A percentile compares a stretch with the other conserved stretches of the same genome.
Conservation (phyloP, 2,113 vertebrate genomes). For the Herpetotheres cachinnans region DNA sequence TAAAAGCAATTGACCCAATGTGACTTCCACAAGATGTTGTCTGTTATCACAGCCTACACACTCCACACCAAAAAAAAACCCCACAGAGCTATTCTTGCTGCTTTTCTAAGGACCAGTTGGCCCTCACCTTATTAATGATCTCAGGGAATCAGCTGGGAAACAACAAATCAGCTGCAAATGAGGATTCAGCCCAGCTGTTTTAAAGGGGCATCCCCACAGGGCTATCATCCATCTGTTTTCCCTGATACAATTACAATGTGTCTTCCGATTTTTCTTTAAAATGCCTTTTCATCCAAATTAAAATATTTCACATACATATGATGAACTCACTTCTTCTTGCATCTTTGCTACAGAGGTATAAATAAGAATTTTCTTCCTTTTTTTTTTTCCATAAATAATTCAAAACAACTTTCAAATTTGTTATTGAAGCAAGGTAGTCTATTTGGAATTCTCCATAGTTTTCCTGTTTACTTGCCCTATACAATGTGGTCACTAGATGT, state of each 20-base stretch:
- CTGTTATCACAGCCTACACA: neutral
- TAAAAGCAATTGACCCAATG: fast-evolving
- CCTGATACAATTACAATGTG: neutral
- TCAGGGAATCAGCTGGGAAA: neutral
- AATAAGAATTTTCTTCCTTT: neutral
- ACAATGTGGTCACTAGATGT: neutral
- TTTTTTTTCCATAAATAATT: neutral
- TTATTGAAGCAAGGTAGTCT: fast-evolving
- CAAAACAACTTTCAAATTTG: neutral
- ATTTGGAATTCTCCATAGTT: fast-evolving
- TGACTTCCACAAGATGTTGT: fast-evolving
- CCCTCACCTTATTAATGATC: neutral
- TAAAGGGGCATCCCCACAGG: neutral
- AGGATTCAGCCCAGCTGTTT: neutral
- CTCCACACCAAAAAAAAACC: neutral
- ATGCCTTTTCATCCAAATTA: neutral
- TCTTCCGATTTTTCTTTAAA: neutral
- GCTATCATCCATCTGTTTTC: neutral
- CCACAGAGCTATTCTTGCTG: fast-evolving
- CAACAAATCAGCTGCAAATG: neutral
- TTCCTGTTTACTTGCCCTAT: neutral
- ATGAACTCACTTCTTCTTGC: neutral
- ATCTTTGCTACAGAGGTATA: too few relatives aligned
- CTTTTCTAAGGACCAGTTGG: neutral
- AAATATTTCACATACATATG: neutral